A percentile compares a stretch with the other conserved stretches of the same genome.
Evolutionary conservation across 2,888 invertebrate species (phyloP).

Genomic region (Alentia gelatinosa): DNA sequence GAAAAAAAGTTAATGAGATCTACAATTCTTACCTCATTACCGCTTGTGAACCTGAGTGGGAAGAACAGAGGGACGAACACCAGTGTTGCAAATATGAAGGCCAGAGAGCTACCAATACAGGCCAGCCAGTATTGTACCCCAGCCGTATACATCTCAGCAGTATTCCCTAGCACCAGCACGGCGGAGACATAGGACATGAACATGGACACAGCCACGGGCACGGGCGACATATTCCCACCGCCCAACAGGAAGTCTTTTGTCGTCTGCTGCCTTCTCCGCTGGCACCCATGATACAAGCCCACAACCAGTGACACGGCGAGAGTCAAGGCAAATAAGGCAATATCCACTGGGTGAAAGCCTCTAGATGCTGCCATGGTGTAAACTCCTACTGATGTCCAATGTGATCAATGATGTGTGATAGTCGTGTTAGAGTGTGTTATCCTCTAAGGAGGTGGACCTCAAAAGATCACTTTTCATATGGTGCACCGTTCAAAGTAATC

Average conservation of each 20-base stretch:
- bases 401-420: too few relatives aligned
- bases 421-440: too few relatives aligned
- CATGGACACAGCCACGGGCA: slow-evolving; percentile 54
- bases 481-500: too few relatives aligned
- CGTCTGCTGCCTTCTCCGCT: not conserved
- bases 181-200: slow-evolving; percentile 56
- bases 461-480: too few relatives aligned
- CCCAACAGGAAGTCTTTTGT: slow-evolving; percentile 46
- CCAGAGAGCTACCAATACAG: slow-evolving; percentile 46
- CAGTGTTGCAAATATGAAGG: slow-evolving; percentile 4
- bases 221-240: not conserved
- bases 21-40: slow-evolving; percentile 49
- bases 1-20: too few relatives aligned
- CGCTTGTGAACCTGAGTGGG: slow-evolving; percentile 46
- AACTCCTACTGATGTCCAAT: too few relatives aligned
- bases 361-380: not conserved
- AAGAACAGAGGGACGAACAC: slow-evolving; percentile 56
- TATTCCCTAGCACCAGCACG: slow-evolving; percentile 53
- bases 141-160: slow-evolving; percentile 54
- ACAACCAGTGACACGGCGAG: slow-evolving; percentile 20
- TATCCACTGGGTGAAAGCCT: slow-evolving; percentile 25
- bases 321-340: slow-evolving; percentile 34
- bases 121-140: slow-evolving; percentile 53
- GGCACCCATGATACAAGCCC: slow-evolving; percentile 30
- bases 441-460: too few relatives aligned